Base-by-base conservation (phyloP, 92 coral and sea anemone genomes). In the Palythoa grandis region DNA sequence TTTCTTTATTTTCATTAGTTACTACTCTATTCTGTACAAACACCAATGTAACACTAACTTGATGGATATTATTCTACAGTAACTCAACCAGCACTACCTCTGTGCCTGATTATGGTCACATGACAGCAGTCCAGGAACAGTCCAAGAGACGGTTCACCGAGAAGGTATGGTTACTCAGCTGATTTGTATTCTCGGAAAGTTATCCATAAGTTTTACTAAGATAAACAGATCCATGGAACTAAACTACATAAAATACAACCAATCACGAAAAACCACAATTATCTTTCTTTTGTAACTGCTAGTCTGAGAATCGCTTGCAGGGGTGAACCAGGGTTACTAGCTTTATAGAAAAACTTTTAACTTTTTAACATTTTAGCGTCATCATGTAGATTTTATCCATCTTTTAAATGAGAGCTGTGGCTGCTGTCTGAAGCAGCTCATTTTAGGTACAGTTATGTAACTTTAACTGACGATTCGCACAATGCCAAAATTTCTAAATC, bases 121-220 rank as follows among this genome's bases (percentile, higher is more conserved):
- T 23, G 48, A 29, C 60, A 1, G 39, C 74, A 23, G 43, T 86
- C 4, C 91, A 84, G 50, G 93, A 91, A 19, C 86, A 77, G 6
- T 82, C 91, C 5, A 84, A 29, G 58, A 78, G 93, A 72, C 85
- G 88, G 69, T 91, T 91, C 79, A 91, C 54, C 70, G 93, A 90
- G 53, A 90, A 91, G 93, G 93, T 91, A 68, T 20, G 23, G 75
- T 65, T 75, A 38, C 77, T 10, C 20, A 24, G 22, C 40, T 57
- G 39, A 0, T 53, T 85, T 77, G 19, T 69, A 12, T 11, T 13
- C 24, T 38, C 23, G 29, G 77, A 53, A 5, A 47, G 37, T 37
- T 72, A 20, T 74, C 58, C 72, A 37, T 52, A 54, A 17, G 11
- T 22, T 50, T 60, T 39, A 68, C 84, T 69, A 23, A 39, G 56